These are phyloP conservation scores for Camptogramma bilineatum DNA, from an alignment of 2,888 invertebrate species.

Conservation along the genomic window DNA sequence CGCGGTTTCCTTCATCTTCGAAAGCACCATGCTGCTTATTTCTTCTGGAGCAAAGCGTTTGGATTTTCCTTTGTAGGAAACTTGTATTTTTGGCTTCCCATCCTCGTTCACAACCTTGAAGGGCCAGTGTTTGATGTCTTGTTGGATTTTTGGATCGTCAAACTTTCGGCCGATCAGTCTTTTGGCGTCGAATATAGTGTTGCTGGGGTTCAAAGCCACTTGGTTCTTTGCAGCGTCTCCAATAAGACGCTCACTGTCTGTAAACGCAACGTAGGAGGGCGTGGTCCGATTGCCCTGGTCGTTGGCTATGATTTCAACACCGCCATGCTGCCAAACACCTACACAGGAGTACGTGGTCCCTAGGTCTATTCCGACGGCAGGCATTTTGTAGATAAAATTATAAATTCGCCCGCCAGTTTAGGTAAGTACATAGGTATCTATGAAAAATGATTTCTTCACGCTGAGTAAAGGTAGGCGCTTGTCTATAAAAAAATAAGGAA, in stretches of 20 bases:
- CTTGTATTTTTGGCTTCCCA: conserved; percentile 88
- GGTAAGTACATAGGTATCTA: too few relatives aligned
- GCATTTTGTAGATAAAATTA: conserved; percentile 56
- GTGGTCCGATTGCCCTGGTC: conserved; percentile 89
- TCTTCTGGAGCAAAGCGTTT: conserved; percentile 89
- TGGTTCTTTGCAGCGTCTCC: conserved; percentile 90
- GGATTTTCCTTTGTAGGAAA: conserved; percentile 86
- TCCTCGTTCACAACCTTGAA: conserved; percentile 89
- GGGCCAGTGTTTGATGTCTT: conserved; percentile 93
- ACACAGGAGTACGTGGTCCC: conserved; percentile 85
- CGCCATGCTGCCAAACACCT: conserved; percentile 86
- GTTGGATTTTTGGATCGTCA: conserved; percentile 90
- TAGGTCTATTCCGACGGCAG: conserved; percentile 83
- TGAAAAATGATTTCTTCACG: too few relatives aligned
- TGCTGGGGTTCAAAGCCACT: conserved; percentile 89
- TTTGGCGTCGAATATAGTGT: conserved; percentile 93
- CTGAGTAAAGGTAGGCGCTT: too few relatives aligned
- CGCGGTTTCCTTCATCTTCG: conserved; percentile 86
- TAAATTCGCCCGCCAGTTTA: too few relatives aligned
- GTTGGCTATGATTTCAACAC: conserved; percentile 89
- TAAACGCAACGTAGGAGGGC: conserved; percentile 91
- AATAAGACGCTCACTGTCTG: conserved; percentile 85
- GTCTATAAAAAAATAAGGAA: too few relatives aligned
- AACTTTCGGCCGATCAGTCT: conserved; percentile 92
- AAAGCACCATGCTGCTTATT: conserved; percentile 88